These are phyloP conservation scores for Syrrhaptes paradoxus DNA, from an alignment of 2,113 vertebrate species.

Conservation along the genomic window DNA sequence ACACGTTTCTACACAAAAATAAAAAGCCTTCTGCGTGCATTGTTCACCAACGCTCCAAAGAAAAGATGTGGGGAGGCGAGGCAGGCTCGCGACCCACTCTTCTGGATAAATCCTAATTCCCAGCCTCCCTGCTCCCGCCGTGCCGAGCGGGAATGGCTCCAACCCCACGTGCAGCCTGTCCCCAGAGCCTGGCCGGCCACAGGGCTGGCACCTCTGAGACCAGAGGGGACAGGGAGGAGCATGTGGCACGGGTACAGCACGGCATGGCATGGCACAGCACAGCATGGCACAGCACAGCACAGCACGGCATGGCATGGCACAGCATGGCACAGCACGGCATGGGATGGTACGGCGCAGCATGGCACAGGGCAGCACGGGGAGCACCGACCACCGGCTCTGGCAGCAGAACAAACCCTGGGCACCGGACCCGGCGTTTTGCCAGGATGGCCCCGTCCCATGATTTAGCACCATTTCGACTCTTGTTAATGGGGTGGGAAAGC, in stretches of 20 bases:
- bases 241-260: too few relatives aligned
- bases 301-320: too few relatives aligned
- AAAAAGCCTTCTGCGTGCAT: constrained; percentile 18
- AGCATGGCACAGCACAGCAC: too few relatives aligned
- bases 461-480: not conserved
- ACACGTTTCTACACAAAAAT: constrained; percentile 53
- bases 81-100: constrained; percentile 23
- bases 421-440: not conserved
- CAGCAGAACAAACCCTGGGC: not conserved
- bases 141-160: not conserved
- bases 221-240: too few relatives aligned
- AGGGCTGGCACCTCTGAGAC: not conserved
- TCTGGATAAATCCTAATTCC: constrained; percentile 4
- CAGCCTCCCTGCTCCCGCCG: not conserved
- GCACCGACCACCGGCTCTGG: not conserved
- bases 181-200: rapidly evolving
- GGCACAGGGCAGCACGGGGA: too few relatives aligned
- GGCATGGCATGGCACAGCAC: too few relatives aligned
- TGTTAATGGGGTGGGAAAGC: constrained; percentile 28
- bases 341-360: too few relatives aligned
- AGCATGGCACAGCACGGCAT: too few relatives aligned
- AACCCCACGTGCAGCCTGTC: not conserved
- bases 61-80: constrained; percentile 8
- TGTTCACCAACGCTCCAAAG: constrained; percentile 22
- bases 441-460: not conserved